Evolutionary conservation across 1,140 invertebrate genomes (phyloP).

Genomic region (Marisa cornuarietis): DNA sequence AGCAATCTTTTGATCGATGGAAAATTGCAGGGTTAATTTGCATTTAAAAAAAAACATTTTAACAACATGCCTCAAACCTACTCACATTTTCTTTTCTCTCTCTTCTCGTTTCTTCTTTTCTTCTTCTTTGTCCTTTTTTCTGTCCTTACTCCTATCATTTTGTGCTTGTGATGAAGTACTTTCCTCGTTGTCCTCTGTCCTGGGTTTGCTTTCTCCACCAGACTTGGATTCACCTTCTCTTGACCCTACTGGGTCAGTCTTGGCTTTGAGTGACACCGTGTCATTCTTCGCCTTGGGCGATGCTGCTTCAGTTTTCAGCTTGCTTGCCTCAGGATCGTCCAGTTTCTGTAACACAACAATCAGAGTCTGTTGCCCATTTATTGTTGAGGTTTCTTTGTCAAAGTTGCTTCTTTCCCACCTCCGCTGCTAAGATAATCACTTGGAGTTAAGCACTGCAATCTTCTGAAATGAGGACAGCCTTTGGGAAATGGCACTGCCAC

Average conservation of each 20-base stretch:
- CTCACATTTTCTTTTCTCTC: slow-evolving; percentile 51
- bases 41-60: no score
- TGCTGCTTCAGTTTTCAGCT: not conserved
- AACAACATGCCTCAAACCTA: slow-evolving; percentile 8
- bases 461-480: no score
- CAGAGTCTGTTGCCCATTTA: slow-evolving; percentile 11
- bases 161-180: slow-evolving; percentile 7
- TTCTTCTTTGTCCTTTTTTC: slow-evolving; percentile 57
- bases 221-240: slow-evolving; percentile 1
- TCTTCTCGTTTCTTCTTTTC: slow-evolving; percentile 59
- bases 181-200: slow-evolving; percentile 1
- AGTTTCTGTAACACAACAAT: slow-evolving; percentile 15
- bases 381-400: no score
- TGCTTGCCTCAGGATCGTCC: not conserved
- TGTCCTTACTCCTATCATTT: slow-evolving; percentile 4
- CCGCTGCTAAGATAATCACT: no score
- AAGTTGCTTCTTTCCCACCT: no score
- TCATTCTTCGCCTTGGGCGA: not conserved
- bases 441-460: no score
- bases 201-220: not conserved
- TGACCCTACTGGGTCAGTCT: not conserved
- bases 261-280: not conserved
- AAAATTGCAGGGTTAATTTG: no score
- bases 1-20: no score
- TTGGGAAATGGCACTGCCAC: no score